Percentiles rank a stretch among this genome's conserved stretches.
Conservation (phyloP, 1,140 invertebrate genomes). For the Pseudobourletiella spinata region DNA sequence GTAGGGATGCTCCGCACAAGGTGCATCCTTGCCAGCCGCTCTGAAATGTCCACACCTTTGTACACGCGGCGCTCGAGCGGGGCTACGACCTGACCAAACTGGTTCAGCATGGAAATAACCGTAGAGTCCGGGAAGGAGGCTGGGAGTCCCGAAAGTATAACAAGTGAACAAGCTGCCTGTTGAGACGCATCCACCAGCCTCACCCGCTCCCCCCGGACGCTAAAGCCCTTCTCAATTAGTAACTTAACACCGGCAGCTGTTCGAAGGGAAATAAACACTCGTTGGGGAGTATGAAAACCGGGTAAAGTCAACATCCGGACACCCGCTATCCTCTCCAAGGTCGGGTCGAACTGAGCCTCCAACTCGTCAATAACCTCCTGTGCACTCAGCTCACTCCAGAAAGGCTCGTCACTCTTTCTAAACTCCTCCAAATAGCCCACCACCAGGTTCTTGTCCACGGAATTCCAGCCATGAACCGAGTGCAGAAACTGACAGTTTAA, state of each 20-base stretch:
- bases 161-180: slow-evolving; percentile 4
- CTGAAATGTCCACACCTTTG: slow-evolving; percentile 42
- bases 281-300: not conserved
- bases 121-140: slow-evolving; percentile 39
- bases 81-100: slow-evolving; percentile 41
- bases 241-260: slow-evolving; percentile 11
- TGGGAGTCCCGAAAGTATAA: slow-evolving; percentile 38
- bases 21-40: slow-evolving; percentile 39
- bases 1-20: slow-evolving; percentile 21
- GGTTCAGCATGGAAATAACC: slow-evolving; percentile 38
- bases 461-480: slow-evolving; percentile 17
- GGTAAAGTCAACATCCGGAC: slow-evolving; percentile 6
- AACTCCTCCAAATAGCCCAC: slow-evolving; percentile 26
- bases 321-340: slow-evolving; percentile 30
- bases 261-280: slow-evolving; percentile 24
- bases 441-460: slow-evolving; percentile 29
- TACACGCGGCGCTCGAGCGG: slow-evolving; percentile 41
- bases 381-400: slow-evolving; percentile 34
- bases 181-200: slow-evolving; percentile 31
- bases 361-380: slow-evolving; percentile 42
- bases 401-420: too few species aligned
- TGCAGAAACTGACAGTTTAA: not conserved
- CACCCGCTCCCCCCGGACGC: not conserved
- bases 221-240: slow-evolving; percentile 32
- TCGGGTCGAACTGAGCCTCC: slow-evolving; percentile 39